A percentile compares a stretch with the other conserved stretches of the same genome.
phyloP scores from a whole-genome alignment of 2,888 invertebrate genomes.

The Tineola bisselliella region DNA sequence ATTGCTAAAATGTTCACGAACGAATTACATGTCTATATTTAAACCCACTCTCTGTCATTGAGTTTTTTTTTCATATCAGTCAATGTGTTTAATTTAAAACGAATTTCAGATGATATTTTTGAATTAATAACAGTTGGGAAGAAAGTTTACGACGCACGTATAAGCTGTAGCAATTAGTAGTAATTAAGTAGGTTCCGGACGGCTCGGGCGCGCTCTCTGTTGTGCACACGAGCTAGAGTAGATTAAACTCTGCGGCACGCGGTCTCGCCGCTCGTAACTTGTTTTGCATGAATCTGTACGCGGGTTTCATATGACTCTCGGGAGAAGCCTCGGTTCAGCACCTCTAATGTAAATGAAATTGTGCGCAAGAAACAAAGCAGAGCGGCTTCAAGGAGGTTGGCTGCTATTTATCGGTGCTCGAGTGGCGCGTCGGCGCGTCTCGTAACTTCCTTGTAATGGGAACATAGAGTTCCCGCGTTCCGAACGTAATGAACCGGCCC shows the following conservation, averaged over 20 bases:
- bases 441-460: conserved; percentile 59
- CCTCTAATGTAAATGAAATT: conserved; percentile 66
- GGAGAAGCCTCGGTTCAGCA: conserved; percentile 50
- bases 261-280: conserved; percentile 54
- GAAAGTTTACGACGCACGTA: conserved; percentile 53
- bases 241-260: conserved; percentile 52
- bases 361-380: conserved; percentile 63
- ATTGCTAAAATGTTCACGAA: conserved; percentile 21
- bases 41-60: conserved; percentile 46
- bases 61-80: background rate
- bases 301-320: conserved; percentile 56
- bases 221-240: conserved; percentile 32
- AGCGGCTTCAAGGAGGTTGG: conserved; percentile 32
- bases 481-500: conserved; percentile 53
- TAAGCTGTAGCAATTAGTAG: conserved; percentile 59
- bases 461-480: conserved; percentile 48
- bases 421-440: conserved; percentile 30
- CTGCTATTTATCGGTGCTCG: conserved; percentile 59
- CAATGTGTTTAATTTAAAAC: conserved; percentile 19
- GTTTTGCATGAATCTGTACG: conserved; percentile 60
- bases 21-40: conserved; percentile 27
- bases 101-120: conserved; percentile 34
- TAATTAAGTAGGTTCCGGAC: conserved; percentile 55
- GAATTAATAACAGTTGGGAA: conserved; percentile 41
- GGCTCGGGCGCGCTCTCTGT: conserved; percentile 28